A percentile compares a stretch with the other conserved stretches of the same genome.
Evolutionary conservation across 2,888 invertebrate genomes (phyloP).

Genomic region (Epistrophe grossulariae): DNA sequence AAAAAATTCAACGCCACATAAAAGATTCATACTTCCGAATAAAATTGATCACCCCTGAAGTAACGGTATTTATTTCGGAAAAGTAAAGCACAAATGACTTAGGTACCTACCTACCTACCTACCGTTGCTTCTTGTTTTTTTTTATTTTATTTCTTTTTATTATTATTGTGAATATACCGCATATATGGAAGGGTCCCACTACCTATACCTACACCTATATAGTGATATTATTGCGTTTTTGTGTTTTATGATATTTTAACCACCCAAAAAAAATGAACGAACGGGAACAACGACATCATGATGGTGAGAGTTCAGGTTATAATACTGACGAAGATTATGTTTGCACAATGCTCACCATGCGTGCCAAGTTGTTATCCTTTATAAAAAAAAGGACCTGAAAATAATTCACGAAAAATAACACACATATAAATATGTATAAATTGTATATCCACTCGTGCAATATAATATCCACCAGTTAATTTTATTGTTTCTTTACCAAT

Average conservation of each 20-base stretch:
- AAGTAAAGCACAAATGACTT: conserved; percentile 71
- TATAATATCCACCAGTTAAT: background rate
- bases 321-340: conserved; percentile 9
- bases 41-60: conserved; percentile 72
- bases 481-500: conserved; percentile 42
- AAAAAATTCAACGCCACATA: conserved; percentile 23
- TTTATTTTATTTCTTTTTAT: conserved; percentile 16
- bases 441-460: background rate
- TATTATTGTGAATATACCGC: conserved; percentile 16
- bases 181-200: background rate
- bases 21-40: conserved; percentile 72
- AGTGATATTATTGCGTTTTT: conserved; percentile 21
- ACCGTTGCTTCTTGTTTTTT: background rate
- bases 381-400: conserved; percentile 7
- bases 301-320: background rate
- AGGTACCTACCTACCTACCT: background rate
- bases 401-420: conserved; percentile 14
- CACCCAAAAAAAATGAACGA: background rate
- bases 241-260: conserved; percentile 27
- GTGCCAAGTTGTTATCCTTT: conserved; percentile 71
- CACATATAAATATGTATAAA: background rate
- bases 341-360: conserved; percentile 40
- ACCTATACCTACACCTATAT: background rate
- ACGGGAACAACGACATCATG: background rate
- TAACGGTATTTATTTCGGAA: conserved; percentile 69